Percentiles rank a stretch among this genome's conserved stretches.
Conservation (phyloP, 1,140 invertebrate species). For the Trichonephila clavipes region DNA sequence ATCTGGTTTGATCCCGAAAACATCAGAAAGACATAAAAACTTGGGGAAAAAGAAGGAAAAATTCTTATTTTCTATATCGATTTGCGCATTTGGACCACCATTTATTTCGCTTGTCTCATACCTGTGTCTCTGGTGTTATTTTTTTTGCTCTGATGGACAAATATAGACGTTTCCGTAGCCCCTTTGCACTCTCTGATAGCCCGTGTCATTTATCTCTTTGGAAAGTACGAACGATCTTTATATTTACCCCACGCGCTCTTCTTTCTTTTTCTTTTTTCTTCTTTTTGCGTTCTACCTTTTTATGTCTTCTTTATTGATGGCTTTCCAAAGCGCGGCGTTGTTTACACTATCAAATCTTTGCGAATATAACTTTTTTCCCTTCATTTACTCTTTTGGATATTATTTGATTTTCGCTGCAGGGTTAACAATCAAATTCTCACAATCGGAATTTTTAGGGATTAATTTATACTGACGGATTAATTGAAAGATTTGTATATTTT, state of each 20-base stretch:
- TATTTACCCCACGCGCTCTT: constrained; percentile 33
- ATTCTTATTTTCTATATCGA: constrained; percentile 69
- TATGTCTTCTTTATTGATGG: constrained; percentile 59
- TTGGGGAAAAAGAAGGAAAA: constrained; percentile 21
- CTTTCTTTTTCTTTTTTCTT: constrained; percentile 24
- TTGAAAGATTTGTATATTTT: too few relatives aligned
- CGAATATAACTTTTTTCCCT: not conserved
- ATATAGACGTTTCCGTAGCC: constrained; percentile 55
- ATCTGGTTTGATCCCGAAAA: constrained; percentile 66
- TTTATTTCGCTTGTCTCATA: constrained; percentile 70
- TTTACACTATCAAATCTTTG: constrained; percentile 30
- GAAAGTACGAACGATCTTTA: constrained; percentile 38
- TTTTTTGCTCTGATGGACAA: constrained; percentile 45
- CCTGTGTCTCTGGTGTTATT: constrained; percentile 41
- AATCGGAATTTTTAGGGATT: too few relatives aligned
- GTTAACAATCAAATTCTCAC: too few relatives aligned
- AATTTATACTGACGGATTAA: too few relatives aligned
- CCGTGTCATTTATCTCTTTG: constrained; percentile 54
- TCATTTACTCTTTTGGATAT: not conserved
- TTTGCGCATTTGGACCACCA: constrained; percentile 67
- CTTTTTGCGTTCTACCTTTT: constrained; percentile 14
- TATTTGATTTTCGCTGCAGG: too few relatives aligned
- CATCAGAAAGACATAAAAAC: constrained; percentile 50
- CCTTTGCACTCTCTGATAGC: constrained; percentile 49
- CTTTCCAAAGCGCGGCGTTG: not conserved